Evolutionary conservation across 2,797 vertebrate genomes (phyloP), one percentile per base, ranked within the genome.

Genomic region (Lerista edwardsae): DNA sequence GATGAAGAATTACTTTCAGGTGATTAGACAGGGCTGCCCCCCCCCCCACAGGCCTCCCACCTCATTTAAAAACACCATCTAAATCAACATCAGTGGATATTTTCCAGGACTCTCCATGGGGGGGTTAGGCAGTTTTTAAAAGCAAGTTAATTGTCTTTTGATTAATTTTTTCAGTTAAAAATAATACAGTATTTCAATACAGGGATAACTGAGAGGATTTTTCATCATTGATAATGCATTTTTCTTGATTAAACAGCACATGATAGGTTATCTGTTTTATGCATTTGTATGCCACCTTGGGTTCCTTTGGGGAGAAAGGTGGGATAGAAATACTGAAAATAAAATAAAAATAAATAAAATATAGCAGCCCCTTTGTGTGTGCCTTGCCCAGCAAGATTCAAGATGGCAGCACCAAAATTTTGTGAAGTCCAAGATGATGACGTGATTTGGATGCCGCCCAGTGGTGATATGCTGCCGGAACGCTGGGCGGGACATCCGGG

Each of bases 1-100:
- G n/a, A n/a, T 91, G 84, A 91, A 93, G 89, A 93, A 94, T 65
- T 91, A 90, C 91, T 91, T 94, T 94, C 86, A 85, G 89, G 88
- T 57, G 2, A 61, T 29, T 89, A 91, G 79, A 10, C 11, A n/a
- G 79, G 76, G 78, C 1, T 21, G 55, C n/a, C n/a, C n/a, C n/a
- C n/a, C n/a, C 39, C 21, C 27, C 31, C 69, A 29, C 59, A 79
- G 25, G 84, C 83, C 87, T 94, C 89, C 87, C 82, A 84, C 91
- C 89, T 91, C 85, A 23, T 64, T 87, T 91, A 90, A 75, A 90
- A 94, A 86, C 86, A 86, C 80, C 71, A 87, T 86, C 90, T 89
- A 85, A 91, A 85, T 76, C 41, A 84, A 69, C 15, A 55, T 31
- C 39, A 65, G 51, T 69, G 62, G 83, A 36, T 57, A 36, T 89